Evolutionary conservation across 2,888 invertebrate species (phyloP).

Genomic region (Melitaea athalia): DNA sequence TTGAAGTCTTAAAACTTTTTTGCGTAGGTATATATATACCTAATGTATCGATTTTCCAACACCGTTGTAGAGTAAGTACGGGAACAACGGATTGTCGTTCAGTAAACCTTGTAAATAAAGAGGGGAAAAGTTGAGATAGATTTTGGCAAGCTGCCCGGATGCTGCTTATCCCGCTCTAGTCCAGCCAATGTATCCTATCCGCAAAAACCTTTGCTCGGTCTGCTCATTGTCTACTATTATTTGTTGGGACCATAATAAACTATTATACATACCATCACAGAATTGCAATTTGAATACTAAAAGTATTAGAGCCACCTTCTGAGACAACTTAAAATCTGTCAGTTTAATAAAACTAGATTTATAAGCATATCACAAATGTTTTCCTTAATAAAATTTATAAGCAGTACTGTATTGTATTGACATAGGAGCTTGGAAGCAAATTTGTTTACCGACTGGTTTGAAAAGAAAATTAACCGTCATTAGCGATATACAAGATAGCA

Average conservation of each 20-base stretch:
- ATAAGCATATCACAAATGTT: too few species aligned
- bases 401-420: not conserved
- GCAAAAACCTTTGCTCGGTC: slow-evolving; percentile 50
- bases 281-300: too few species aligned
- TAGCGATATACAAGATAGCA: slow-evolving; percentile 2
- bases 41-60: slow-evolving; percentile 35
- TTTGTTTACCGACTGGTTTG: slow-evolving; percentile 8
- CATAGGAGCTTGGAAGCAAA: slow-evolving; percentile 1
- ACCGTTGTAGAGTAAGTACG: slow-evolving; percentile 28
- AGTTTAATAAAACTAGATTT: not conserved
- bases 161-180: slow-evolving; percentile 51
- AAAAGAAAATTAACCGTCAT: slow-evolving; percentile 8
- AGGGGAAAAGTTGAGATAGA: slow-evolving; percentile 54
- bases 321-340: too few species aligned
- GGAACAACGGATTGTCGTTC: slow-evolving; percentile 55
- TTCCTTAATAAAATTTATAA: not conserved
- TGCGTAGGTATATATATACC: not conserved
- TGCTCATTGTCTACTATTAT: slow-evolving; percentile 12
- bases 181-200: slow-evolving; percentile 46
- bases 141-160: slow-evolving; percentile 64
- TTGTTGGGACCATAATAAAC: slow-evolving; percentile 13
- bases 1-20: slow-evolving; percentile 13
- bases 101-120: slow-evolving; percentile 65
- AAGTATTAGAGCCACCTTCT: too few species aligned
- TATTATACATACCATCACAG: not conserved